Percentiles rank a stretch among this genome's conserved stretches.
These are phyloP conservation scores for Hirtodrosophila trivittata DNA, from an alignment of 2,888 invertebrate species.

Conservation along the genomic window DNA sequence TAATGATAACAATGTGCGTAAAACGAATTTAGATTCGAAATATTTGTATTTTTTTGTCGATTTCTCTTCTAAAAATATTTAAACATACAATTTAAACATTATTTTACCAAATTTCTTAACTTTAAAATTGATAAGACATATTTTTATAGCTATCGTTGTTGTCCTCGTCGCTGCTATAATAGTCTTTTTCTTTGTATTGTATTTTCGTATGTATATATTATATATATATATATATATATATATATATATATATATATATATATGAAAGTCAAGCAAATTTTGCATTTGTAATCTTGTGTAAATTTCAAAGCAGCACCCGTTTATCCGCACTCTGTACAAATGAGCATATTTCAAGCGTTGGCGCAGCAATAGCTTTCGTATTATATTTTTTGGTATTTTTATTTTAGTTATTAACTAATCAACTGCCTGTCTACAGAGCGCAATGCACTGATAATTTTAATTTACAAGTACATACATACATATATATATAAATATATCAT, in stretches of 20 bases:
- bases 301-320: conserved; percentile 33
- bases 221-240: conserved; percentile 15
- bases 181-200: conserved; percentile 33
- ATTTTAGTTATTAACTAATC: conserved; percentile 48
- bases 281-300: conserved; percentile 59
- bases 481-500: conserved; percentile 30
- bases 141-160: conserved; percentile 34
- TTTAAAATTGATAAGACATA: conserved; percentile 22
- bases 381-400: conserved; percentile 32
- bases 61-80: conserved; percentile 53
- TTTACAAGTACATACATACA: conserved; percentile 62
- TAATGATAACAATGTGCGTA: conserved; percentile 5
- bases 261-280: conserved; percentile 35
- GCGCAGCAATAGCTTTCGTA: conserved; percentile 46
- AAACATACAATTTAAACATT: conserved; percentile 22
- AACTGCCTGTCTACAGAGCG: conserved; percentile 78
- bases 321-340: conserved; percentile 10
- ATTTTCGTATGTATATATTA: conserved; percentile 37
- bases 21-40: conserved; percentile 60
- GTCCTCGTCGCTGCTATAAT: conserved; percentile 37
- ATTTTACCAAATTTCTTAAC: conserved; percentile 25
- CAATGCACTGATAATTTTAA: conserved; percentile 81
- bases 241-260: conserved; percentile 57
- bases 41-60: conserved; percentile 25
- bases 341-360: conserved; percentile 64